Evolutionary conservation across 1,140 invertebrate genomes (phyloP).

Genomic region (Saccostrea glomerata): DNA sequence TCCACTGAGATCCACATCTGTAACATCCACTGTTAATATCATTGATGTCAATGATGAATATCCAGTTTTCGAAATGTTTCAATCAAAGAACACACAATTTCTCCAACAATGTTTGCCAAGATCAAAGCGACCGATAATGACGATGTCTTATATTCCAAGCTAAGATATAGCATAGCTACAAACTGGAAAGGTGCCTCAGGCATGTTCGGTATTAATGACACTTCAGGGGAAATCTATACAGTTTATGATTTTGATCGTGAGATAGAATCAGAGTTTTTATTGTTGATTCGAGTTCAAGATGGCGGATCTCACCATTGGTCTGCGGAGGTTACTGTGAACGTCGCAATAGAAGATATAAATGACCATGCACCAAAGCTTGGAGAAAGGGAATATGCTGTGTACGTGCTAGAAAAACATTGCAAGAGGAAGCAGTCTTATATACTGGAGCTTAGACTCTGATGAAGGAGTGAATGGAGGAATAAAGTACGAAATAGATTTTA

Average conservation of each 20-base stretch:
- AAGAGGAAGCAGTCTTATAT: not conserved
- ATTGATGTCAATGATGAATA: not conserved
- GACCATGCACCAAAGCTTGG: conserved; percentile 65
- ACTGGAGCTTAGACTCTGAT: not conserved
- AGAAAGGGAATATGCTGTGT: not conserved
- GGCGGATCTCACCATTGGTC: conserved; percentile 51
- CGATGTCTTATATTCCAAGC: conserved; percentile 52
- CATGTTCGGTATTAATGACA: conserved; percentile 52
- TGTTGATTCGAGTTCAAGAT: conserved; percentile 62
- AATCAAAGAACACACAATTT: not conserved
- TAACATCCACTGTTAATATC: not conserved
- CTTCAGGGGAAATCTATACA: conserved; percentile 58
- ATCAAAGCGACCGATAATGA: conserved; percentile 63
- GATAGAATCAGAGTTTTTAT: conserved; percentile 81
- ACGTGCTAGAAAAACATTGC: not conserved
- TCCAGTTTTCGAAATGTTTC: not conserved
- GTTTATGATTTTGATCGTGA: conserved; percentile 87
- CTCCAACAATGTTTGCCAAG: not conserved
- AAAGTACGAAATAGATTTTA: not conserved
- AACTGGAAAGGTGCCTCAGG: conserved; percentile 48
- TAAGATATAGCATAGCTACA: conserved; percentile 53
- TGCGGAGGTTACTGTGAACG: conserved; percentile 46
- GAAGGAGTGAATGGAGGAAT: not conserved
- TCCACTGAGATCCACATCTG: not conserved
- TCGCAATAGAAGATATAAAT: conserved; percentile 62